phyloP scores from a whole-genome alignment of 1,140 invertebrate species.

The Aphelenchoides avenae region DNA sequence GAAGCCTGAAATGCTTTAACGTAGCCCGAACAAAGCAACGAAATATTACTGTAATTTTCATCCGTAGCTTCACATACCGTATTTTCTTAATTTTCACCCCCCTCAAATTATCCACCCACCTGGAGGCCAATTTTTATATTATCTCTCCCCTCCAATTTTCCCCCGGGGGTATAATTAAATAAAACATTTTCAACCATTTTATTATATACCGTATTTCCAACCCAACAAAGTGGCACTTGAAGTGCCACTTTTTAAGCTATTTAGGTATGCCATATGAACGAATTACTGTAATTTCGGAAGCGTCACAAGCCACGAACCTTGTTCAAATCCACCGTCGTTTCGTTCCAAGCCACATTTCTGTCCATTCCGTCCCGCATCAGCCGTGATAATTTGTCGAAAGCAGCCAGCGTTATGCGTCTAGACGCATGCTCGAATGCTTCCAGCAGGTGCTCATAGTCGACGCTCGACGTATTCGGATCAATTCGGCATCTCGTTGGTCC shows the following conservation, averaged over 20 bases:
- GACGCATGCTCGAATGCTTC: constrained; percentile 56
- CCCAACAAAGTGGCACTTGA: constrained; percentile 46
- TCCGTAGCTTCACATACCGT: not conserved
- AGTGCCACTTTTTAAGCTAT: too few relatives aligned
- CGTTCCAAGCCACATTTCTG: constrained; percentile 43
- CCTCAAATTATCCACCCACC: constrained; percentile 27
- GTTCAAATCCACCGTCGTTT: constrained; percentile 24
- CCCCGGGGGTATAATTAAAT: too few relatives aligned
- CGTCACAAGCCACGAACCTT: too few relatives aligned
- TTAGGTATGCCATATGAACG: constrained; percentile 57
- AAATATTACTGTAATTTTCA: too few relatives aligned
- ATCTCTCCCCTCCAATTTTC: too few relatives aligned
- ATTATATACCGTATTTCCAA: constrained; percentile 29
- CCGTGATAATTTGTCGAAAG: constrained; percentile 22
- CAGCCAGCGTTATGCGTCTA: constrained; percentile 39
- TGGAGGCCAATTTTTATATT: too few relatives aligned
- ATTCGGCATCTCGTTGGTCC: constrained; percentile 2
- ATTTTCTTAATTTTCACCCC: constrained; percentile 38
- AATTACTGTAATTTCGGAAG: too few relatives aligned
- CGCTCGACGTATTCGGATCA: constrained; percentile 11
- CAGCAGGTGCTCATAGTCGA: constrained; percentile 24
- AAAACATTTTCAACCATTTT: constrained; percentile 10
- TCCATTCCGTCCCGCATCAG: constrained; percentile 16
- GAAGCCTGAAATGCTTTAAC: not conserved
- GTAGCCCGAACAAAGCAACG: too few relatives aligned